phyloP scores from a whole-genome alignment of 2,113 vertebrate species.

The Eulemur rufifrons region DNA sequence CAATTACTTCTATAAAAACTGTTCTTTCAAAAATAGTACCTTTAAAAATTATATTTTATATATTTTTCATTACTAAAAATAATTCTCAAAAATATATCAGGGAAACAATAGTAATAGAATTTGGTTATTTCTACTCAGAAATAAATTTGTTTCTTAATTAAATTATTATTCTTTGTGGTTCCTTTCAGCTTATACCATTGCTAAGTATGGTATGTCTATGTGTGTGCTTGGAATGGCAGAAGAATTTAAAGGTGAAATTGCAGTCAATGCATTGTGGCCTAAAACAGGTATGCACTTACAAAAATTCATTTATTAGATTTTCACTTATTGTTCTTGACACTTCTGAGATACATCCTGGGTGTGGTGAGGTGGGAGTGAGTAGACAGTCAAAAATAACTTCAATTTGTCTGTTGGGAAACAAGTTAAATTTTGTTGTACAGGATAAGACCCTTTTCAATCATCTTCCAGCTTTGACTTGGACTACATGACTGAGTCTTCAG shows the following conservation, averaged over 20 bases:
- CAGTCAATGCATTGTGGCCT: conserved; percentile 98
- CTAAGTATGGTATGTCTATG: conserved; percentile 99
- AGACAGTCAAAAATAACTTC: neutral
- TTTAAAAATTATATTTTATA: neutral
- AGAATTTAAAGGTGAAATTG: conserved; percentile 96
- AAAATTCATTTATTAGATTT: neutral
- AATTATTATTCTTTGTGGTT: conserved; percentile 29
- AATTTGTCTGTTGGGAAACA: neutral
- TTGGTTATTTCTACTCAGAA: conserved; percentile 1
- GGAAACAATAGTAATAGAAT: conserved; percentile 34
- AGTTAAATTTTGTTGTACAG: neutral
- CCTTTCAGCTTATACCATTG: conserved; percentile 95
- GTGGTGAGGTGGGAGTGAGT: neutral
- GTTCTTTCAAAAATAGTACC: neutral
- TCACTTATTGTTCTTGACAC: neutral
- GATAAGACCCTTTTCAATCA: neutral
- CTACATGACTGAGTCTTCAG: neutral
- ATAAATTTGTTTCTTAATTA: neutral
- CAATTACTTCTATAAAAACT: conserved; percentile 23
- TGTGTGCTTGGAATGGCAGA: conserved; percentile 98
- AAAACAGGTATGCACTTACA: conserved; percentile 88
- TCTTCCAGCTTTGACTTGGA: neutral
- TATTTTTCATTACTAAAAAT: neutral
- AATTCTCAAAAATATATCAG: conserved; percentile 17
- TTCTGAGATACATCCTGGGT: neutral